A percentile compares a stretch with the other conserved stretches of the same genome.
Conservation (phyloP, 2,888 invertebrate genomes). For the Eutolmus rufibarbis region DNA sequence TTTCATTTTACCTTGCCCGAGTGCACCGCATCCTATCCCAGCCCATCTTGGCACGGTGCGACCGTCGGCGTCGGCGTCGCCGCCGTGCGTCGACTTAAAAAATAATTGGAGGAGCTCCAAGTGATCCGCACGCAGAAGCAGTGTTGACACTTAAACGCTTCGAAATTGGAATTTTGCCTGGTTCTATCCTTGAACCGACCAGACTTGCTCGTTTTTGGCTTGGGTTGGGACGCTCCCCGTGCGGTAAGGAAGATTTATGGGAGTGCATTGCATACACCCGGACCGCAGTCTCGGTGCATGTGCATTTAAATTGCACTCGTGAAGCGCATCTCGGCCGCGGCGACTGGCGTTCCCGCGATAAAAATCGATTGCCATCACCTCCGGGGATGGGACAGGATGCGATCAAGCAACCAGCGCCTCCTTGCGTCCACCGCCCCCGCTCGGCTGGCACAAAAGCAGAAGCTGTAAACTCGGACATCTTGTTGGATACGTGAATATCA, state of each 20-base stretch:
- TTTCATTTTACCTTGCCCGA: conserved; percentile 38
- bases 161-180: conserved; percentile 35
- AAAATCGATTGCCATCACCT: neutral
- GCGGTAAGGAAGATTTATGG: conserved; percentile 21
- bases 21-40: neutral
- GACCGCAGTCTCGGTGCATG: neutral
- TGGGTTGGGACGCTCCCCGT: neutral
- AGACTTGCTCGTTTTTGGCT: neutral
- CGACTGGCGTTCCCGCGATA: neutral
- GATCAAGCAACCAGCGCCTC: neutral
- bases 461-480: neutral
- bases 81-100: neutral
- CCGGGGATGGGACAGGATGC: neutral
- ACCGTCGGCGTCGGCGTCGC: neutral
- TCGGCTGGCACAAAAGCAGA: neutral
- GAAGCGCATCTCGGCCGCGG: neutral
- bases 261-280: conserved; percentile 37
- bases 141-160: conserved; percentile 32
- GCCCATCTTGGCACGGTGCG: neutral
- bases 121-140: conserved; percentile 23
- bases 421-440: neutral
- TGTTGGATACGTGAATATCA: conserved; percentile 15
- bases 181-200: conserved; percentile 34
- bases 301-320: conserved; percentile 11
- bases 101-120: conserved; percentile 38